These are phyloP conservation scores for Aeoliscus strigatus DNA, from an alignment of 2,797 vertebrate species.

Conservation along the genomic window DNA sequence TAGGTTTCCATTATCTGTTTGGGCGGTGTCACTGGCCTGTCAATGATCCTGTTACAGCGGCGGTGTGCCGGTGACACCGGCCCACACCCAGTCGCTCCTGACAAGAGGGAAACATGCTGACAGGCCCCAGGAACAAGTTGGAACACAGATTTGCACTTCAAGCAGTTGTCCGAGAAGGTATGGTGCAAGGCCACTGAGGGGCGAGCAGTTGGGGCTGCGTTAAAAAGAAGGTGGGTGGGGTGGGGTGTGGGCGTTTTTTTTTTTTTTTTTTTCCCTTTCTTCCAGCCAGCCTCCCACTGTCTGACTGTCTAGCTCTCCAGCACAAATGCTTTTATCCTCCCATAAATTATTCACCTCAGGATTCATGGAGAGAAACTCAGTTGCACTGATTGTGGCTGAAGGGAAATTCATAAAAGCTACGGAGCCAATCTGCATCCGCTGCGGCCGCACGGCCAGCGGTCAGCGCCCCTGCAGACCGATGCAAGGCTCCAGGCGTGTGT, in stretches of 20 bases:
- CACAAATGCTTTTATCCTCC: conserved; percentile 73
- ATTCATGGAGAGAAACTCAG: conserved; percentile 77
- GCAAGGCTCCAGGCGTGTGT: too few species aligned
- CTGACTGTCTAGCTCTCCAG: conserved; percentile 64
- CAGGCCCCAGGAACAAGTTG: conserved; percentile 88
- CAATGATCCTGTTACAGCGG: conserved; percentile 93
- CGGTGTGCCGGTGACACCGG: conserved; percentile 68
- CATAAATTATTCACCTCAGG: conserved; percentile 81
- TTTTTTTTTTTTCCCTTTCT: too few species aligned
- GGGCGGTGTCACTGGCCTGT: conserved; percentile 94
- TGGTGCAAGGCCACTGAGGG: conserved; percentile 73
- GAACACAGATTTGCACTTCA: conserved; percentile 94
- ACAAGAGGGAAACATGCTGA: conserved; percentile 94
- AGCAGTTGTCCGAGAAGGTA: conserved; percentile 75
- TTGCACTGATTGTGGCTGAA: conserved; percentile 76
- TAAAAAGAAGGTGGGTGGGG: conserved; percentile 10
- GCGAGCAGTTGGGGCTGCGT: conserved; percentile 60
- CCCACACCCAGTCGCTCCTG: conserved; percentile 90
- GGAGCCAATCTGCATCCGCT: conserved; percentile 30
- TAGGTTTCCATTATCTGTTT: conserved; percentile 99
- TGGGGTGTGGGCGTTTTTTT: conserved; percentile 25
- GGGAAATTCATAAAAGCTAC: conserved; percentile 67
- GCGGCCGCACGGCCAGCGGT: conserved; percentile 10
- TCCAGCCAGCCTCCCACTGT: too few species aligned
- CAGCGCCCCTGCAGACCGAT: too few species aligned